phyloP scores from a whole-genome alignment of 2,888 invertebrate species.

The Idaea aversata region DNA sequence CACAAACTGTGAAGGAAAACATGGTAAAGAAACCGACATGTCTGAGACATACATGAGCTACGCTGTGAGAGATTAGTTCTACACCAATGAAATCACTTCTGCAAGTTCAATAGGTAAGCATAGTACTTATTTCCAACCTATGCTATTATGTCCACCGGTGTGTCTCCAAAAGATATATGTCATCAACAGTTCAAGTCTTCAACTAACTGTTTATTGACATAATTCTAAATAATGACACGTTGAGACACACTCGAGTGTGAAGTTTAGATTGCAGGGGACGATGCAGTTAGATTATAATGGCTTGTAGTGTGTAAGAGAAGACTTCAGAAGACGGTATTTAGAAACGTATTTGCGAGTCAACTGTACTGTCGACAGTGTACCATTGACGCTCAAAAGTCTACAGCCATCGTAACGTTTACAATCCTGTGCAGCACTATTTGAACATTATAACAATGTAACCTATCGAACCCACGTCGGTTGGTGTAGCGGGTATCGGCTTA shows the following conservation, averaged over 20 bases:
- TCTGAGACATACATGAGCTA: too few species aligned
- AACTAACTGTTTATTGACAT: conserved; percentile 39
- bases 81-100: neutral
- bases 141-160: conserved; percentile 21
- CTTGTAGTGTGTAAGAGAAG: neutral
- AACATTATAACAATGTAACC: too few species aligned
- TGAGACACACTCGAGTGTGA: conserved; percentile 25
- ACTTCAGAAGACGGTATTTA: neutral
- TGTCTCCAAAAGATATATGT: neutral
- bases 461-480: too few species aligned
- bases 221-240: conserved; percentile 31
- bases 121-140: neutral
- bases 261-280: conserved; percentile 18
- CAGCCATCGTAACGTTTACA: too few species aligned
- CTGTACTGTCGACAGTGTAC: too few species aligned
- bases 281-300: neutral
- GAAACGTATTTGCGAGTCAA: neutral
- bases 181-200: conserved; percentile 14
- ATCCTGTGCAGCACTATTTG: too few species aligned
- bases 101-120: neutral
- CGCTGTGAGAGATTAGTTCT: neutral
- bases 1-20: too few species aligned
- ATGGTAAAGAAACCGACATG: too few species aligned
- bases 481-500: too few species aligned
- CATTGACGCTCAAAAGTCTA: too few species aligned